These are phyloP conservation scores for Folsomia manolachei DNA, from an alignment of 2,888 invertebrate genomes.

Conservation along the genomic window DNA sequence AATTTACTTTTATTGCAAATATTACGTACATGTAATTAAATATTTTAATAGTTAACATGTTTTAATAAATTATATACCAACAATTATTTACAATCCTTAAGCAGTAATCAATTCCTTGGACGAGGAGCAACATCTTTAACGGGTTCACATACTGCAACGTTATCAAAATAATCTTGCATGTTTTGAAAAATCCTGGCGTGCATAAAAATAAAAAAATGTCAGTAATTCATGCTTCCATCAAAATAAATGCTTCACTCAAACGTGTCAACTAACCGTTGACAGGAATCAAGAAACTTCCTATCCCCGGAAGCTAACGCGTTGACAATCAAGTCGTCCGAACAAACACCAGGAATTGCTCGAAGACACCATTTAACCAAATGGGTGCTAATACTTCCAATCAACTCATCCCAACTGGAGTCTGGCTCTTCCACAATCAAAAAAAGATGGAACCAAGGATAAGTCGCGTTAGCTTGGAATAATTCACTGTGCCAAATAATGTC, in stretches of 20 bases:
- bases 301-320: not conserved
- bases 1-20: too few species aligned
- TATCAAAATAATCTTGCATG: too few species aligned
- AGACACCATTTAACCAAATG: constrained; percentile 11
- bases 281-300: not conserved
- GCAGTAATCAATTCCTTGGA: too few species aligned
- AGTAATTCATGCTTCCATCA: not conserved
- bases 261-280: not conserved
- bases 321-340: not conserved
- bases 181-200: too few species aligned
- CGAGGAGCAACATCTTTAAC: too few species aligned
- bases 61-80: too few species aligned
- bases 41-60: too few species aligned
- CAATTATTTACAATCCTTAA: too few species aligned
- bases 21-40: too few species aligned
- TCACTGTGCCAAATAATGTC: constrained; percentile 1
- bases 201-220: too few species aligned
- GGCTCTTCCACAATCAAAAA: constrained; percentile 3
- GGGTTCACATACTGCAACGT: too few species aligned
- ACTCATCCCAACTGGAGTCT: constrained; percentile 3
- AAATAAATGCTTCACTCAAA: not conserved
- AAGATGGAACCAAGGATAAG: not conserved
- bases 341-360: not conserved
- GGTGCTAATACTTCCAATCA: not conserved
- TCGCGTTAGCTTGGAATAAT: not conserved